phyloP scores from a whole-genome alignment of 2,888 invertebrate genomes.

The Melanostoma scalare region DNA sequence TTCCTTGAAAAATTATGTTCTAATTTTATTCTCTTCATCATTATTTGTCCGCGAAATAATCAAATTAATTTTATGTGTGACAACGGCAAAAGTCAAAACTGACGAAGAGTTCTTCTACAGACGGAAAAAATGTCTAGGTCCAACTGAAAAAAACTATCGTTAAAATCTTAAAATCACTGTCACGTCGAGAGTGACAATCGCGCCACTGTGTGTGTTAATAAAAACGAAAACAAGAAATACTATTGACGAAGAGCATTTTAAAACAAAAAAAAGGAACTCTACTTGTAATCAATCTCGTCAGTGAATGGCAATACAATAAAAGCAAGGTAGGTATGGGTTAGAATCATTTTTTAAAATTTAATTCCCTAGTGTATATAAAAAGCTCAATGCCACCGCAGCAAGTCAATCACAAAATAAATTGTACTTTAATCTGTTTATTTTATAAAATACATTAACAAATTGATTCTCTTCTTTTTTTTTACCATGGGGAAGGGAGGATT shows the following conservation, averaged over 20 bases:
- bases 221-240: not conserved
- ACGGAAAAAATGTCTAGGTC: slow-evolving; percentile 6
- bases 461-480: too few species aligned
- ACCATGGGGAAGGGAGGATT: too few species aligned
- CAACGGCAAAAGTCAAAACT: not conserved
- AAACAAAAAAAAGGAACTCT: slow-evolving; percentile 4
- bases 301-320: slow-evolving; percentile 40
- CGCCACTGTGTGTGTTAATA: slow-evolving; percentile 14
- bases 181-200: slow-evolving; percentile 25
- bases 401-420: slow-evolving; percentile 9
- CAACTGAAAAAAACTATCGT: slow-evolving; percentile 28
- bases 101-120: too few species aligned
- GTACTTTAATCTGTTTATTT: not conserved
- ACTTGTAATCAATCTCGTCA: slow-evolving; percentile 9
- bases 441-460: not conserved
- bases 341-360: slow-evolving; percentile 4
- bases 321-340: slow-evolving; percentile 34
- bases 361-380: not conserved
- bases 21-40: too few species aligned
- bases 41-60: too few species aligned
- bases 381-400: slow-evolving; percentile 17
- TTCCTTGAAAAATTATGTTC: too few species aligned
- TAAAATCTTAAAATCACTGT: not conserved
- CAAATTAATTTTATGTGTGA: not conserved
- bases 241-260: not conserved